Evolutionary conservation across 2,113 vertebrate species (phyloP).

Genomic region (Panthera uncia): DNA sequence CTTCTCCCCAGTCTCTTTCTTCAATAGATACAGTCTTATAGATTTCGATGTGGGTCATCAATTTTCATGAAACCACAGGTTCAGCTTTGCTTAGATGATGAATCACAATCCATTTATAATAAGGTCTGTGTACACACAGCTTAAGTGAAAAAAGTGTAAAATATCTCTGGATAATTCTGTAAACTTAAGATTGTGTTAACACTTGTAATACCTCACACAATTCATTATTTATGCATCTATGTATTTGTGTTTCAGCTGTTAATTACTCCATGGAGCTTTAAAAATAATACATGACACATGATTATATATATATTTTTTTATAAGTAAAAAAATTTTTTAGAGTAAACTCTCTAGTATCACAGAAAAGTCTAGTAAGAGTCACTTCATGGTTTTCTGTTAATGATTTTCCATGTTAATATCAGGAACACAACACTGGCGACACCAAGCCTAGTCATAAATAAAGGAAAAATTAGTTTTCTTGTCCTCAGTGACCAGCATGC

Average conservation of each 20-base stretch:
- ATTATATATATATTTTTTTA: background rate
- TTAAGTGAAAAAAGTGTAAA: background rate
- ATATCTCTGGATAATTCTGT: constrained; percentile 20
- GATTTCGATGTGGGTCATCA: constrained; percentile 33
- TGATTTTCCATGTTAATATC: background rate
- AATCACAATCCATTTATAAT: constrained; percentile 54
- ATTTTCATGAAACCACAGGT: constrained; percentile 59
- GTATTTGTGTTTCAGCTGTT: background rate
- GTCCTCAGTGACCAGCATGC: background rate
- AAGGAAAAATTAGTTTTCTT: background rate
- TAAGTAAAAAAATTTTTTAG: too few species aligned
- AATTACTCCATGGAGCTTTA: background rate
- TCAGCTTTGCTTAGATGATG: constrained; percentile 40
- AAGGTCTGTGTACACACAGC: background rate
- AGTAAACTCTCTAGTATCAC: background rate
- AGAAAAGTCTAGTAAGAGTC: background rate
- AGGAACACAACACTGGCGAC: background rate
- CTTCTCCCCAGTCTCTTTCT: constrained; percentile 54
- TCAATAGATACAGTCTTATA: constrained; percentile 20
- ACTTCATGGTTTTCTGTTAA: background rate
- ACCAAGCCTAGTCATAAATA: background rate
- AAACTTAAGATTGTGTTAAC: background rate
- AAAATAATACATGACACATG: background rate
- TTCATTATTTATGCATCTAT: background rate
- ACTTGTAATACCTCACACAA: background rate